Conservation (phyloP, 1,140 invertebrate species). For the Lepeophtheirus salmonis region DNA sequence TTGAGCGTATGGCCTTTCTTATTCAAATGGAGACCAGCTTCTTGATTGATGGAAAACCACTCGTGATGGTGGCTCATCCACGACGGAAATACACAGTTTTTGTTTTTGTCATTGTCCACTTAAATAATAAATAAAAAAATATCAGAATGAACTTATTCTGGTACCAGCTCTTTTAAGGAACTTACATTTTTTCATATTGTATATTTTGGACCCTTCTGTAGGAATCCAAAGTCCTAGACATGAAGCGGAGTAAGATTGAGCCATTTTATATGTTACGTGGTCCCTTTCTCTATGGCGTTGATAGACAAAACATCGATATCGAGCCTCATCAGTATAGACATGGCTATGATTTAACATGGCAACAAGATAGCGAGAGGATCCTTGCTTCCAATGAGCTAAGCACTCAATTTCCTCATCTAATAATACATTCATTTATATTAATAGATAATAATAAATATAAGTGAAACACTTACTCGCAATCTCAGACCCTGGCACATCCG, state of each 20-base stretch:
- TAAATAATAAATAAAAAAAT: background rate
- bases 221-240: constrained; percentile 8
- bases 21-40: background rate
- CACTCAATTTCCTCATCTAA: constrained; percentile 68
- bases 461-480: constrained; percentile 28
- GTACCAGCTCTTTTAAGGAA: background rate
- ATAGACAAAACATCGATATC: constrained; percentile 18
- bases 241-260: constrained; percentile 1
- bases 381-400: constrained; percentile 69
- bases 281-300: background rate
- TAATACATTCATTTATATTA: constrained; percentile 18
- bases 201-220: constrained; percentile 7
- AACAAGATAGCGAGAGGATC: constrained; percentile 61
- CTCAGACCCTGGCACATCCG: constrained; percentile 56
- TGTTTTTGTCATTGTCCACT: constrained; percentile 8
- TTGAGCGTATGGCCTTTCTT: constrained; percentile 8
- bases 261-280: constrained; percentile 10
- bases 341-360: constrained; percentile 5
- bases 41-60: constrained; percentile 5
- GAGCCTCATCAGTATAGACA: constrained; percentile 14
- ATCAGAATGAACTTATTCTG: background rate
- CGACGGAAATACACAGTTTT: constrained; percentile 6
- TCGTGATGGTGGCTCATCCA: constrained; percentile 9
- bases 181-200: constrained; percentile 14
- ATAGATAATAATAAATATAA: background rate